Base-by-base conservation (phyloP, 2,797 vertebrate genomes). In the Halcyon badia region DNA sequence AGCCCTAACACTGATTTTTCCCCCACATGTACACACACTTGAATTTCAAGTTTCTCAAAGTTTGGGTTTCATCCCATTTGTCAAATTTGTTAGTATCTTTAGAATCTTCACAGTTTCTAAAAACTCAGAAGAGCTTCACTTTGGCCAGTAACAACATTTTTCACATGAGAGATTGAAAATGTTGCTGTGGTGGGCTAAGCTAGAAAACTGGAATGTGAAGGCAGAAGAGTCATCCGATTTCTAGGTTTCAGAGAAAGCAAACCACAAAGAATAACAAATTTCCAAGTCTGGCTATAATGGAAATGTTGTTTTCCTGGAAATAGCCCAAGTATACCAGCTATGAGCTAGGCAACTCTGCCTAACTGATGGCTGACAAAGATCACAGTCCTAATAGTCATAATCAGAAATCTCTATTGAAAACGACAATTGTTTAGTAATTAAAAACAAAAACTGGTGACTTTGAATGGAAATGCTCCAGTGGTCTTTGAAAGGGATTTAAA, bases 251-350 rank as follows among this genome's bases (percentile, higher is more conserved):
- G 49, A 86, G 41, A 51, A 90, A 87, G 49, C 25, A 77, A 90
- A 83, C 66, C 41, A 87, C 79, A 89, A 91, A 76, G 44, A 80
- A 95, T 8, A 76, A 35, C 6, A 52, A 49, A 54, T 88, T 94
- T 94, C 42, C 68, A 94, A 54, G 60, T 78, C 65, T 88, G n/a
- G 22, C 42, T 94, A 62, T 16, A 91, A 77, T 24, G 15, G 28
- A 81, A 54, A 39, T 73, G 61, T 64, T 89, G n/a, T 87, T 89
- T 89, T 77, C 49, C 61, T 75, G 31, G 28, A 12, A 89, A 75
- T 58, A 12, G 30, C 22, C 3, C 49, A 61, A 68, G 24, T 79
- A 26, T 30, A 41, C 6, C 7, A 4, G 21, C 31, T 46, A 16
- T 10, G 35, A 73, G 39, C 37, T 54, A 58, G 13, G 49, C 28